Evolutionary conservation across 2,797 vertebrate genomes (phyloP), one percentile per base, ranked within the genome.

Genomic region (Spinus olivaceus): DNA sequence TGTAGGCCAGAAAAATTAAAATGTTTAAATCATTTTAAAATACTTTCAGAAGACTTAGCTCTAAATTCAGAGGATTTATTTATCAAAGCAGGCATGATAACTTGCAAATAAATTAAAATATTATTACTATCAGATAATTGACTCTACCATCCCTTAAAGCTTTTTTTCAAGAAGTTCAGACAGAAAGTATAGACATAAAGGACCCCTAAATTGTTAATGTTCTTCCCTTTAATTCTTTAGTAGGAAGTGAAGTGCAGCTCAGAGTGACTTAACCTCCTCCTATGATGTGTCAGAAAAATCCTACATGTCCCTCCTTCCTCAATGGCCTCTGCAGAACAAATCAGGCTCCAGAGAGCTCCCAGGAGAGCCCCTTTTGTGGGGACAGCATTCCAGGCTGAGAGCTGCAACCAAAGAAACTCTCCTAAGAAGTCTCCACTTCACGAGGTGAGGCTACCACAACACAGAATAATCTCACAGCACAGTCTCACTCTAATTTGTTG

Each of bases 1-100:
- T 4, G 7, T 61, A 66, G 53, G 35, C 50, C 24, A 90, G 42
- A 94, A 88, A 89, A 61, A n/a, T 35, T 90, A 57, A 74, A 83
- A 93, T 92, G 35, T 60, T 39, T 39, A 39, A 39, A 60, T 60
- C 25, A 28, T 98, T 98, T 98, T 72, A 32, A 72, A 98, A 95
- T 95, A 92, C 98, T 97, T 98, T 98, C 98, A 98, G 98, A 98
- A 97, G 98, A 64, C 42, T 96, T 97, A 98, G 95, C 86, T 93
- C 32, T 90, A 88, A 67, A 87, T 97, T 98, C 97, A 98, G 97
- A 97, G 96, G 96, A 92, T 78, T 94, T 92, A 91, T 49, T 97
- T 97, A 98, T 98, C 97, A 98, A 98, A 98, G 97, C 66, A 12
- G 11, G 81, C 77, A 88, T 66, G 64, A 85, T 92, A 97, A 97